Evolutionary conservation across 92 coral and sea anemone species (phyloP), one percentile per base, ranked within the genome.

Genomic region (Epizoanthus scotinus): DNA sequence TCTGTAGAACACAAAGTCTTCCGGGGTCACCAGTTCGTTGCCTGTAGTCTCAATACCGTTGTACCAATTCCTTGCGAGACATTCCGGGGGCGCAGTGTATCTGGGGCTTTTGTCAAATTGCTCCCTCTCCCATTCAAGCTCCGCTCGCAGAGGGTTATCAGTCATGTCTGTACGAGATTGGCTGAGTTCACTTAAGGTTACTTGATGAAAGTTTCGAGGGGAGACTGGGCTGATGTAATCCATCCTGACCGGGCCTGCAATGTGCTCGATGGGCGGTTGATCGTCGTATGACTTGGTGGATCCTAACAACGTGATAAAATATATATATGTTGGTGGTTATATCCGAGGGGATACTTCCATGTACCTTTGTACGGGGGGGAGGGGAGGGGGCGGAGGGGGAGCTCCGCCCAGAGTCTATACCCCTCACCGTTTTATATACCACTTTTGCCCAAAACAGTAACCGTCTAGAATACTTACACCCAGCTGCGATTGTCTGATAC

Each of bases 81-180:
- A 34, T 36, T 31, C 50, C 1, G 81, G 81, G 20, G 68, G 56
- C 2, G 81, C 81, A 0, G 81, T 59, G 29, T 75, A 75, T 59
- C 81, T 38, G 2, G 67, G 81, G 10, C 81, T 60, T 22, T 59
- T 75, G 20, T 60, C 69, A 58, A 38, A 58, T 5, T 36, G 67
- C 6, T 75, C 68, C 21, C 81, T 75, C 22, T 75, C 81, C 81
- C 81, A 75, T 47, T 75, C 81, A 4, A 75, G 81, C 22, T 75
- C 81, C 0, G 81, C 81, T 42, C 81, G 81, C 14, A 75, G 68
- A 1, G 81, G 81, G 22, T 75, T 75, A 52, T 75, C 81, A 40
- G 59, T 59, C 81, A 75, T 75, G 7, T 75, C 81, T 75, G 81
- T 75, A 53, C 81, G 81, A 75, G 81, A 75, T 34, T 75, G 81